Conservation (phyloP, 2,888 invertebrate genomes). For the Phrixothrix hirtus region DNA sequence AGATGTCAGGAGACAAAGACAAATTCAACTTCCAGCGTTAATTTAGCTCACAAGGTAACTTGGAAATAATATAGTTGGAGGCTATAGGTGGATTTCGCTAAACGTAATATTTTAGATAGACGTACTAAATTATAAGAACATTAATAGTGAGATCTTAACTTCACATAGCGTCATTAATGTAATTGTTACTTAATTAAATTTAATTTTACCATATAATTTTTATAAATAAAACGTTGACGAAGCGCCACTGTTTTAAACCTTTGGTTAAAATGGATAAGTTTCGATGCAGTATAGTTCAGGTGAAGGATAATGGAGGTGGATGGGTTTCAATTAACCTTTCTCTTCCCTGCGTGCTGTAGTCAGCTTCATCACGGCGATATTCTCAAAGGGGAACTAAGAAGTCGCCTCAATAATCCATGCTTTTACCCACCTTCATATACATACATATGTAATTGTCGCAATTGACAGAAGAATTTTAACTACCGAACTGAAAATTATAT, state of each 20-base stretch:
- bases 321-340: constrained; percentile 55
- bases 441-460: too few species aligned
- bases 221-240: constrained; percentile 1
- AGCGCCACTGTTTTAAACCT: constrained; percentile 4
- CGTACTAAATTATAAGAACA: not conserved
- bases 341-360: constrained; percentile 34
- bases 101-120: constrained; percentile 12
- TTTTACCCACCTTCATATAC: too few species aligned
- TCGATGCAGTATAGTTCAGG: constrained; percentile 47
- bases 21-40: constrained; percentile 29
- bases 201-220: too few species aligned
- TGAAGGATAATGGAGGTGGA: constrained; percentile 53
- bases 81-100: constrained; percentile 22
- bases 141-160: too few species aligned
- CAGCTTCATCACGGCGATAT: constrained; percentile 39
- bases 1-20: constrained; percentile 26
- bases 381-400: constrained; percentile 46
- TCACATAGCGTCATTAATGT: not conserved
- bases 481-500: constrained; percentile 24
- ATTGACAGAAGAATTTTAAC: constrained; percentile 16
- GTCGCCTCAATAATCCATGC: constrained; percentile 36
- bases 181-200: not conserved
- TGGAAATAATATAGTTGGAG: constrained; percentile 28
- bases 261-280: constrained; percentile 37
- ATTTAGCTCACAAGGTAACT: constrained; percentile 31